Evolutionary conservation across 23 tunicate species (phyloP).

Genomic region (Ciona savignyi): DNA sequence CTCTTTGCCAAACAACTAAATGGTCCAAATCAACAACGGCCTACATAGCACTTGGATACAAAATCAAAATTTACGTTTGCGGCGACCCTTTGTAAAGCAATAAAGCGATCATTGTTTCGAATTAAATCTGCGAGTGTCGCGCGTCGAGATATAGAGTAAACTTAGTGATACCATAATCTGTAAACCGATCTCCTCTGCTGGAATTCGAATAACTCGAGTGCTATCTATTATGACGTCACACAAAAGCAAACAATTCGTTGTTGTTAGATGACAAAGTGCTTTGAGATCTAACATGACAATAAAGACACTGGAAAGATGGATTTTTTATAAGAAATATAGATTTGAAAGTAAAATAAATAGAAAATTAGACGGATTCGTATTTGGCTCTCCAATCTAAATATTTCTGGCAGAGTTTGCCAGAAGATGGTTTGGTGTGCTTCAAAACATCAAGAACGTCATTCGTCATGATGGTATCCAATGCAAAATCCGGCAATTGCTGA

Average conservation of each 20-base stretch:
- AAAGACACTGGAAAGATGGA: background rate
- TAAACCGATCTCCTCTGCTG: background rate
- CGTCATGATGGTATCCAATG: slow-evolving; percentile 76
- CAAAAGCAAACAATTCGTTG: too few species aligned
- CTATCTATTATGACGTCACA: too few species aligned
- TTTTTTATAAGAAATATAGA: too few species aligned
- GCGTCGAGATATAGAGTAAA: background rate
- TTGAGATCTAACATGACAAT: too few species aligned
- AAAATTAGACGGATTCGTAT: slow-evolving; percentile 71
- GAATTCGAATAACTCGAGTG: too few species aligned
- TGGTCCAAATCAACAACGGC: background rate
- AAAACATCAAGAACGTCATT: slow-evolving; percentile 74
- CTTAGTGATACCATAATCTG: background rate
- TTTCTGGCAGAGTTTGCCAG: slow-evolving; percentile 59
- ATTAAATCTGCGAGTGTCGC: background rate
- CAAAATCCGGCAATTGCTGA: slow-evolving; percentile 89
- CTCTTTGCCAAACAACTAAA: background rate
- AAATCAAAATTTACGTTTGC: background rate
- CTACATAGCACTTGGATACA: slow-evolving; percentile 1
- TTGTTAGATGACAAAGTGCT: too few species aligned
- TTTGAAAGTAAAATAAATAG: background rate
- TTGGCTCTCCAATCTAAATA: slow-evolving; percentile 83
- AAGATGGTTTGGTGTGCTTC: slow-evolving; percentile 84
- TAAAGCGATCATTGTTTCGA: background rate
- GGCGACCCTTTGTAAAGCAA: background rate